Base-by-base conservation (phyloP, 2,797 vertebrate species). In the Spinibarbus caldwelli region DNA sequence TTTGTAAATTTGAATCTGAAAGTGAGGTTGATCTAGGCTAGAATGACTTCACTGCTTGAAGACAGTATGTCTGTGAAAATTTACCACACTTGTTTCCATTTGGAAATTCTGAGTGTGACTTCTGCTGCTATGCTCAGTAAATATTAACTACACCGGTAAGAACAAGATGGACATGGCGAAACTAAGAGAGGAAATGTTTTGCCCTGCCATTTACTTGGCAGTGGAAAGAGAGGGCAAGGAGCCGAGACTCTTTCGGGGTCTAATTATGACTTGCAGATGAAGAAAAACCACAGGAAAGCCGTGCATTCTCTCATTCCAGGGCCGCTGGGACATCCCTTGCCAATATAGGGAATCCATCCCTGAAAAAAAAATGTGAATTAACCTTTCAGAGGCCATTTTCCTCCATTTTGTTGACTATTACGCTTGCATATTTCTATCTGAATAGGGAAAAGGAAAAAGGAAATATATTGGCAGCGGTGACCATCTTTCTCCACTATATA, bases 371-470 rank as follows among this genome's bases (percentile, higher is more conserved):
- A 82, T 17, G 41, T 45, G n/a, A 52, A 72, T 77, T 47, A 85
- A 75, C 86, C 85, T 82, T 85, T 78, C 88, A 86, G 71, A 90
- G 87, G 87, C 15, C 78, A 83, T 81, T 91, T 86, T 91, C 62
- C 81, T 88, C 88, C 84, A 89, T 92, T 92, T 93, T 91, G 89
- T 89, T 89, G 90, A 91, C 90, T 92, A 89, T 92, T 93, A 90
- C 86, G 83, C 90, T 91, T 91, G 91, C 91, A 91, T 91, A 93
- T 94, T 94, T 94, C 87, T 90, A 91, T 92, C 83, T 75, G 80
- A 89, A 86, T 87, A 83, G 86, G 88, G 84, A 76, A 83, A 90
- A 79, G n/a, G n/a, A n/a, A n/a, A n/a, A n/a, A n/a, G 86, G 88
- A 87, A 90, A 90, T 85, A 87, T 90, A 87, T 68, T 84, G 47